A percentile compares a stretch with the other conserved stretches of the same genome.
These are phyloP conservation scores for Platichthys stellatus DNA, from an alignment of 2,113 vertebrate genomes.

Conservation along the genomic window DNA sequence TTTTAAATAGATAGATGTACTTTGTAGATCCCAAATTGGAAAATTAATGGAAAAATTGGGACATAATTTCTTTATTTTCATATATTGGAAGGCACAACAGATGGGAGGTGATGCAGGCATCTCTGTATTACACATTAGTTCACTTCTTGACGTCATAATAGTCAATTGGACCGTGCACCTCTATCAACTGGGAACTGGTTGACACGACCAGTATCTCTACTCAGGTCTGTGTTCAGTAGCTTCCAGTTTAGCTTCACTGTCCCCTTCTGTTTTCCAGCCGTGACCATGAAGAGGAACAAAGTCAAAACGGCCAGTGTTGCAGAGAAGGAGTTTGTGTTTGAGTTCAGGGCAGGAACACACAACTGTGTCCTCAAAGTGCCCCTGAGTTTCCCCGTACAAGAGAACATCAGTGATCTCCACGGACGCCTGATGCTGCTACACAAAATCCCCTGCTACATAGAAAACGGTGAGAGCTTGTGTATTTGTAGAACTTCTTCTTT, in stretches of 20 bases:
- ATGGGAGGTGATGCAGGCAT: not conserved
- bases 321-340: constrained; percentile 91
- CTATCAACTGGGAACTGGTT: not conserved
- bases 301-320: constrained; percentile 74
- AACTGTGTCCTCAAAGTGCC: constrained; percentile 88
- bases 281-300: constrained; percentile 89
- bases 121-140: not conserved
- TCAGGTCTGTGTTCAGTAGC: not conserved
- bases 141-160: too few species aligned
- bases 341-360: constrained; percentile 87
- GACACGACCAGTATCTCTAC: too few species aligned
- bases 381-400: constrained; percentile 89
- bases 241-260: not conserved
- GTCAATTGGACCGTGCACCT: not conserved
- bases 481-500: not conserved
- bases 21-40: too few species aligned
- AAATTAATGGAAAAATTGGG: too few species aligned
- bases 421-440: constrained; percentile 93
- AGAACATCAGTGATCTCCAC: constrained; percentile 89
- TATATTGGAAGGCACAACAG: not conserved
- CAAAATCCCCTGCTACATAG: constrained; percentile 91
- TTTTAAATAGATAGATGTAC: too few species aligned
- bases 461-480: constrained; percentile 83
- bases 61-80: too few species aligned
- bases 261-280: constrained; percentile 26